phyloP scores from a whole-genome alignment of 2,797 vertebrate species.

The Catostomus latipinnis region DNA sequence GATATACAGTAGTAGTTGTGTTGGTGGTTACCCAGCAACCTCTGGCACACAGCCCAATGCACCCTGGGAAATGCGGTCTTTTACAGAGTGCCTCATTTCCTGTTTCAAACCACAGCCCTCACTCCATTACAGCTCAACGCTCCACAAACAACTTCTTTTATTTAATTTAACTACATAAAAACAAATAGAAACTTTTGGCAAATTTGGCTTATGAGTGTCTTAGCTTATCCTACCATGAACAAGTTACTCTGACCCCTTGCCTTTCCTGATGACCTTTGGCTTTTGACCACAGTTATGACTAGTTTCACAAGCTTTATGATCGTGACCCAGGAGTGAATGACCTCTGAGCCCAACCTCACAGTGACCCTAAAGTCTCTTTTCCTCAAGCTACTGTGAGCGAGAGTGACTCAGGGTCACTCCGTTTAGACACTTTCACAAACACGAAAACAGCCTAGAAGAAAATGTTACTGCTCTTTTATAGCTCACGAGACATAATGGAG shows the following conservation, averaged over 20 bases:
- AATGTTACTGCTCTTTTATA: background rate
- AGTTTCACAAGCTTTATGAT: slow-evolving; percentile 56
- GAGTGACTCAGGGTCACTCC: background rate
- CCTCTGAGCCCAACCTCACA: slow-evolving; percentile 36
- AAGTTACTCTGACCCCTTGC: slow-evolving; percentile 21
- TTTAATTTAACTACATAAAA: too few species aligned
- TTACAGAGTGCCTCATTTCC: slow-evolving; percentile 40
- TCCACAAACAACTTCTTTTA: background rate
- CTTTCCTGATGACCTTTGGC: slow-evolving; percentile 21
- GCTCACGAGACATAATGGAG: background rate
- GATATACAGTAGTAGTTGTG: slow-evolving; percentile 40
- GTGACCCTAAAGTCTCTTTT: slow-evolving; percentile 41
- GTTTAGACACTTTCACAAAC: slow-evolving; percentile 2
- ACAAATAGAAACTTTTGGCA: background rate
- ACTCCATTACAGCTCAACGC: background rate
- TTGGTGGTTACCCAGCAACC: slow-evolving; percentile 50
- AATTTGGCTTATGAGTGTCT: background rate
- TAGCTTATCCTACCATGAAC: background rate
- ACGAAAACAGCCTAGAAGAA: background rate
- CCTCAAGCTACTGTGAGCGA: background rate
- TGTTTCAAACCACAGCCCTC: slow-evolving; percentile 23
- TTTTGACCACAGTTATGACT: slow-evolving; percentile 29
- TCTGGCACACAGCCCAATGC: slow-evolving; percentile 51
- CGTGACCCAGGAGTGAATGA: slow-evolving; percentile 44
- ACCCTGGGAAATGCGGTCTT: slow-evolving; percentile 57